Conservation (phyloP, 2,888 invertebrate genomes). For the Ormyrus pomaceus region DNA sequence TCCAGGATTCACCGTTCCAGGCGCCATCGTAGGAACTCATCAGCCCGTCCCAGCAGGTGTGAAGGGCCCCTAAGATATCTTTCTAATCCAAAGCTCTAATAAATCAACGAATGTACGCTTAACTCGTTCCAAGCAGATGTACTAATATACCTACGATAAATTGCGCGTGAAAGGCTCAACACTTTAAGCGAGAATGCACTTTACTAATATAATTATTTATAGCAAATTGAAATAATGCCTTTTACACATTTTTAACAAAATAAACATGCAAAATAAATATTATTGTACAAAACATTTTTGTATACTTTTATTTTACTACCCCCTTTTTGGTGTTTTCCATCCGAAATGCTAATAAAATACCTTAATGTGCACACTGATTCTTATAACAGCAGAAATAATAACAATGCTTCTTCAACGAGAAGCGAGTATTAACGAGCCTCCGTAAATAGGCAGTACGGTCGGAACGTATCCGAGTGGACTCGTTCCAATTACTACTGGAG, state of each 20-base stretch:
- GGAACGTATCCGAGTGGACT: slow-evolving; percentile 53
- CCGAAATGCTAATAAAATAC: slow-evolving; percentile 36
- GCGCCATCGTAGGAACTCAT: slow-evolving; percentile 52
- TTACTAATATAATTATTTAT: slow-evolving; percentile 37
- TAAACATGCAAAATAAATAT: slow-evolving; percentile 40
- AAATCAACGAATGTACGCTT: slow-evolving; percentile 37
- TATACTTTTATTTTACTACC: slow-evolving; percentile 29
- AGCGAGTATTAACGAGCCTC: not conserved
- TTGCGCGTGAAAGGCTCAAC: not conserved
- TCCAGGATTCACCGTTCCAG: slow-evolving; percentile 9
- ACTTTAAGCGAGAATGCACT: slow-evolving; percentile 43
- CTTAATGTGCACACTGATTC: not conserved
- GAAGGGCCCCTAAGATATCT: slow-evolving; percentile 21
- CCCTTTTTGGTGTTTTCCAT: not conserved
- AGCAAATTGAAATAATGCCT: slow-evolving; percentile 15
- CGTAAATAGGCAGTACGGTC: slow-evolving; percentile 28
- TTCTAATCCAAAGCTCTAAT: slow-evolving; percentile 16
- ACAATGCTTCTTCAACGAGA: not conserved
- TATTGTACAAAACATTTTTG: slow-evolving; percentile 33
- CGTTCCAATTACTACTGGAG: slow-evolving; percentile 31
- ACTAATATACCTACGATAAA: slow-evolving; percentile 39
- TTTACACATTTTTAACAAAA: slow-evolving; percentile 39
- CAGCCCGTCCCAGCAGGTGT: slow-evolving; percentile 37
- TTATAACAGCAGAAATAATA: no score
- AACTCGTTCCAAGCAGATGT: slow-evolving; percentile 25